These are phyloP conservation scores for Labeo calbasu DNA, from an alignment of 2,797 vertebrate genomes.

Conservation along the genomic window DNA sequence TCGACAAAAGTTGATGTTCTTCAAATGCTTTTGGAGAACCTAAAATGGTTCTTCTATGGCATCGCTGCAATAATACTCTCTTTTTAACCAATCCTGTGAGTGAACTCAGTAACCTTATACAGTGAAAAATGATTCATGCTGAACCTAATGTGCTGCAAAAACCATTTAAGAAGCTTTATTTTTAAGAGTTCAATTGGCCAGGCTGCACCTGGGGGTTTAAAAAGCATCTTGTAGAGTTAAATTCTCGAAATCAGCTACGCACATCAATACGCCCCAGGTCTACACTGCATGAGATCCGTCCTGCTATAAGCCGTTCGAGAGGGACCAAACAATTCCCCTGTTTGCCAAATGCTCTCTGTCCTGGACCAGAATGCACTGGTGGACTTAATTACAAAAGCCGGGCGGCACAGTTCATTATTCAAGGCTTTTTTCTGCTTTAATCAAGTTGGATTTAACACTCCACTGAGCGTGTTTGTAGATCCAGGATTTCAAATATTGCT, in stretches of 20 bases:
- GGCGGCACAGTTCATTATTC: conserved; percentile 69
- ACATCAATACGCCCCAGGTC: conserved; percentile 70
- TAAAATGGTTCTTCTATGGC: background rate
- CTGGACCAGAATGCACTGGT: conserved; percentile 71
- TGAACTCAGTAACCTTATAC: background rate
- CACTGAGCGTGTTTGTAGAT: conserved; percentile 67
- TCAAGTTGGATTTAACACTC: conserved; percentile 81
- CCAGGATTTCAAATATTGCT: conserved; percentile 60
- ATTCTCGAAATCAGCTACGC: conserved; percentile 78
- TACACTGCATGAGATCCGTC: conserved; percentile 73
- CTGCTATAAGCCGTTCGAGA: conserved; percentile 75
- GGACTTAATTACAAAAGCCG: conserved; percentile 79
- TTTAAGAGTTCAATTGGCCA: conserved; percentile 30
- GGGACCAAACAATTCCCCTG: conserved; percentile 63
- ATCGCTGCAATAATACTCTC: background rate
- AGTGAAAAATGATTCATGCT: background rate
- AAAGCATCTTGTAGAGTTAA: conserved; percentile 73
- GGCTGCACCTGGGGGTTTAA: background rate
- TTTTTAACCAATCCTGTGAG: background rate
- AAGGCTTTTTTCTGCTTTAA: conserved; percentile 76
- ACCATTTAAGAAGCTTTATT: background rate
- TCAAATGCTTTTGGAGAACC: background rate
- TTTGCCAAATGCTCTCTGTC: conserved; percentile 75
- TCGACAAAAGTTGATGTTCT: background rate
- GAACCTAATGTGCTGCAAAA: background rate